Evolutionary conservation across 2,113 vertebrate species (phyloP), one percentile per base, ranked within the genome.

Genomic region (Tupaia tana): DNA sequence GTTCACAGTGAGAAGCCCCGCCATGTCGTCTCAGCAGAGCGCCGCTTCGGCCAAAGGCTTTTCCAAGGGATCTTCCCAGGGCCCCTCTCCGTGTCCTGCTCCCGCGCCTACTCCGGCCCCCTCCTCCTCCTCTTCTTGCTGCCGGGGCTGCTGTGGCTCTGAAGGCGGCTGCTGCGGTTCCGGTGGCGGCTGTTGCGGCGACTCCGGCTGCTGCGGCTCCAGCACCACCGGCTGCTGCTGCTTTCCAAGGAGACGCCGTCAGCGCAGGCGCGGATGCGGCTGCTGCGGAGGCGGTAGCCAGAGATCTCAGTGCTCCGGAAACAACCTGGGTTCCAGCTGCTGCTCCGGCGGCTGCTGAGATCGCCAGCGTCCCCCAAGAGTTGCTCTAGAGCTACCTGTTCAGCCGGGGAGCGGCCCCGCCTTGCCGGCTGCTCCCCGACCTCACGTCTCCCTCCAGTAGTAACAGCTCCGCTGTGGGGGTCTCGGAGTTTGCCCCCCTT

Each of bases 181-280:
- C 0, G 25, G 31, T 69, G 52, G 74, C 1, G 90, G 91, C 2
- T 64, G 92, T 59, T 75, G 91, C 56, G 18, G 69, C 1, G 20
- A 31, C 56, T 64, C 69, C 0, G 74, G 66, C 25, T 93, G 91
- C 64, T 92, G 90, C 19, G 93, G 95, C 4, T 93, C 90, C n/a
- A 22, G 61, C 52, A 90, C 94, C 59, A 90, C 78, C 9, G 31
- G 96, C n/a, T 97, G 96, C 94, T 97, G 97, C 90, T 98, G 97
- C 93, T 95, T 97, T 2, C 97, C 97, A 0, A 7, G 82, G 78
- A 86, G 96, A 67, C 96, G 96, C 34, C 97, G 96, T 24, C 93
- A 90, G 64, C 73, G 93, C 25, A 4, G 84, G 4, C 2, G 93
- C 6, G 9, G 96, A 86, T 84, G 96, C 54, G 67, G 96, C 59